Percentiles rank a stretch among this genome's conserved stretches.
Conservation (phyloP, 2,797 vertebrate species). For the Propithecus deckenii region DNA sequence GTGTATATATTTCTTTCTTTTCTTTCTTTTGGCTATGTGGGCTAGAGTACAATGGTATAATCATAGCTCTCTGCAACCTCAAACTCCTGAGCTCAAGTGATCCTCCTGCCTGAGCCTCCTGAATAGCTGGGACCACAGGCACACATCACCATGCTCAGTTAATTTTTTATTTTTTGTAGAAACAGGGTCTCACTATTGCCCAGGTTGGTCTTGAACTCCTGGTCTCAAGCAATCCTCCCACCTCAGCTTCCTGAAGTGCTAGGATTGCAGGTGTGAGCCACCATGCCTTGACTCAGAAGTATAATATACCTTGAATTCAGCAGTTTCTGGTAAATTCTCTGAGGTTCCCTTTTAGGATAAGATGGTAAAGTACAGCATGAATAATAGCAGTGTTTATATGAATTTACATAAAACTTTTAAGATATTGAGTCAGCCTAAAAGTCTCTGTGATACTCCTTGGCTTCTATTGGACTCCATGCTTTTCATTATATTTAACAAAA, state of each 20-base stretch:
- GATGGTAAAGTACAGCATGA: neutral
- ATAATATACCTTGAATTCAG: neutral
- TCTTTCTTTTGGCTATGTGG: neutral
- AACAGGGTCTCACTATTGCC: neutral
- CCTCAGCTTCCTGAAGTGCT: neutral
- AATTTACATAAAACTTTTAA: neutral
- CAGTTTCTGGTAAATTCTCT: neutral
- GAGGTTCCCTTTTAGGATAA: neutral
- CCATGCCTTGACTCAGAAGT: neutral
- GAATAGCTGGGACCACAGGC: neutral
- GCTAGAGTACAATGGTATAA: neutral
- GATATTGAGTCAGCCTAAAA: neutral
- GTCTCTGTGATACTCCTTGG: neutral
- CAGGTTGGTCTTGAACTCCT: neutral
- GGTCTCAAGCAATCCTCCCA: neutral
- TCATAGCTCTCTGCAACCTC: neutral
- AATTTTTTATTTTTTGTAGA: neutral
- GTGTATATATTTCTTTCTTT: neutral
- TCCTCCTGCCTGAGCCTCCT: neutral
- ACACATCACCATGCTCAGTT: neutral
- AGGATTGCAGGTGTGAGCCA: neutral
- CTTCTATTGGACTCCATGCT: neutral
- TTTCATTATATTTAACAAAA: conserved; percentile 37
- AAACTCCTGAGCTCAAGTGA: neutral
- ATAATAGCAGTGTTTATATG: neutral